A percentile compares a stretch with the other conserved stretches of the same genome.
Evolutionary conservation across 2,797 vertebrate genomes (phyloP).

Genomic region (Myotis findleyi): DNA sequence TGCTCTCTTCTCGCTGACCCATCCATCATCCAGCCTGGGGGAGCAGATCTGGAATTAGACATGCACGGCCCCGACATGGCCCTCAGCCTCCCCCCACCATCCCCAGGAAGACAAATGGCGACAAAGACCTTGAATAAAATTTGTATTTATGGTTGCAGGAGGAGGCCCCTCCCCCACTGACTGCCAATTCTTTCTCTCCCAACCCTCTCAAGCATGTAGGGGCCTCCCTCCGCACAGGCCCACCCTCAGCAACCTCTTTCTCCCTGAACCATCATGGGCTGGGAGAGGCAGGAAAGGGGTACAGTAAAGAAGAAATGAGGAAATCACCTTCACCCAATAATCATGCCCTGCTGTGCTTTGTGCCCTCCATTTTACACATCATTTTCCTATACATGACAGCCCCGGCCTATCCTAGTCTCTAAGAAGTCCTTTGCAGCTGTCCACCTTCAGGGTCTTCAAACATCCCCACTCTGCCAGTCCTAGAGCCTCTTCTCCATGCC

Average conservation of each 20-base stretch:
- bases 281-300: not conserved
- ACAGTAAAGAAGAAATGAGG: not conserved
- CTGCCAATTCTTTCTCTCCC: constrained; percentile 73
- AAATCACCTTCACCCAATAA: constrained; percentile 8
- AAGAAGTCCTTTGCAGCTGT: not conserved
- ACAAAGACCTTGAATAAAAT: constrained; percentile 87
- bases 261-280: not conserved
- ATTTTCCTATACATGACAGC: not conserved
- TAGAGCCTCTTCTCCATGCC: not conserved
- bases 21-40: constrained; percentile 85
- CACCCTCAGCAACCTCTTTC: not conserved
- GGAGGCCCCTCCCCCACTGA: constrained; percentile 74
- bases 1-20: constrained; percentile 75
- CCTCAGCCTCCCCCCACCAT: constrained; percentile 52
- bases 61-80: constrained; percentile 66
- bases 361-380: not conserved
- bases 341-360: not conserved
- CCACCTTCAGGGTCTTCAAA: not conserved
- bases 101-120: constrained; percentile 79
- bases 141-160: constrained; percentile 83
- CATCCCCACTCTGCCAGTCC: not conserved
- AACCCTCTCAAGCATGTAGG: constrained; percentile 49
- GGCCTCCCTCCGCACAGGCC: not conserved
- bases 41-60: constrained; percentile 75
- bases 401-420: not conserved